Conservation (phyloP, 30 jellyfish, hydroid and myxozoan genomes). For the Aurelia sp. region DNA sequence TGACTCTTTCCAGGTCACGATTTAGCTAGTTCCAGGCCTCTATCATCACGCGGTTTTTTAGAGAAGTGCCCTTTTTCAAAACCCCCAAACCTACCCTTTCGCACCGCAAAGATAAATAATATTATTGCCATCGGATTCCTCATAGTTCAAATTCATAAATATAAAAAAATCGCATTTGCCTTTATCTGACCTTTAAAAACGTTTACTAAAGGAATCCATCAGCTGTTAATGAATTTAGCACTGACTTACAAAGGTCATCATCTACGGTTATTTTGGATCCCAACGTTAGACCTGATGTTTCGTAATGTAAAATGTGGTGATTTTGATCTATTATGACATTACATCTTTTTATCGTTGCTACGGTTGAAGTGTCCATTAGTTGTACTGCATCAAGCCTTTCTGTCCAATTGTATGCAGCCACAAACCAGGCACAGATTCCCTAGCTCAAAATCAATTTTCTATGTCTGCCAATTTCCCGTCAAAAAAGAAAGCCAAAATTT, state of each 20-base stretch:
- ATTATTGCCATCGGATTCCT: too few species aligned
- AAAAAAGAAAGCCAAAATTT: conserved; percentile 28
- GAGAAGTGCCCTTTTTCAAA: too few species aligned
- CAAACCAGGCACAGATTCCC: conserved; percentile 28
- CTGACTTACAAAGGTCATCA: conserved; percentile 1
- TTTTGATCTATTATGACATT: background rate
- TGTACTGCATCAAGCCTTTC: conserved; percentile 11
- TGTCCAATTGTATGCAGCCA: conserved; percentile 14
- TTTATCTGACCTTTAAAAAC: too few species aligned
- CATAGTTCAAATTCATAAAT: too few species aligned
- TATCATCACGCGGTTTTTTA: too few species aligned
- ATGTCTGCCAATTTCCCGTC: conserved; percentile 5
- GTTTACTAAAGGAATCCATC: conserved; percentile 1
- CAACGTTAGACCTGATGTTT: background rate
- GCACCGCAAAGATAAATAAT: too few species aligned
- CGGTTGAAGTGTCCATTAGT: background rate
- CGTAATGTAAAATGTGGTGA: background rate
- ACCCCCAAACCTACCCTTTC: too few species aligned
- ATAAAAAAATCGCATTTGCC: too few species aligned
- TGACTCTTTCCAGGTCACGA: too few species aligned
- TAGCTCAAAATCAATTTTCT: background rate
- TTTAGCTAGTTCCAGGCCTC: too few species aligned
- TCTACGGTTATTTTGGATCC: conserved; percentile 15
- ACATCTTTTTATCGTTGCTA: background rate
- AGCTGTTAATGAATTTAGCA: background rate